Conservation (phyloP, 1,140 invertebrate genomes). For the Carcinoscorpius rotundicauda region DNA sequence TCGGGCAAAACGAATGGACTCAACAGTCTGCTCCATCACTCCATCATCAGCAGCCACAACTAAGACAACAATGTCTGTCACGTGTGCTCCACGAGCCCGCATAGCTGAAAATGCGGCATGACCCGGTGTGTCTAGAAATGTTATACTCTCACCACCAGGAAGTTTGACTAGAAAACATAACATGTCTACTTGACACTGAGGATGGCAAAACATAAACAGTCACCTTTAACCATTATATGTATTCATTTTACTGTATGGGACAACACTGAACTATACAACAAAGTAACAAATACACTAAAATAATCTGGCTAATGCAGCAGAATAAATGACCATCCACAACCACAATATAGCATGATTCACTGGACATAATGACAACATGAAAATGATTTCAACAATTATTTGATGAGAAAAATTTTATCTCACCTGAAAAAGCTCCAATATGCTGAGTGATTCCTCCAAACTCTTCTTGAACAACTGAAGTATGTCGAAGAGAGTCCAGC, state of each 20-base stretch:
- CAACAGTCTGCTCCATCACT: constrained; percentile 90
- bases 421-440: constrained; percentile 90
- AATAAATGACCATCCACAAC: no score
- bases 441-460: constrained; percentile 99
- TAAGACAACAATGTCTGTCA: constrained; percentile 90
- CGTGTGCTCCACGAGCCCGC: constrained; percentile 75
- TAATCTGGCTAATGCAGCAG: no score
- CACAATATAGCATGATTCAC: background rate
- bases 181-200: background rate
- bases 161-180: constrained; percentile 43
- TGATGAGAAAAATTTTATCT: background rate
- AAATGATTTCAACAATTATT: no score
- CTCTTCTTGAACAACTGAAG: constrained; percentile 75
- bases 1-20: constrained; percentile 42
- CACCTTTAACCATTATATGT: constrained; percentile 2
- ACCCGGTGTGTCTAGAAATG: constrained; percentile 98
- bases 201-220: no score
- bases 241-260: background rate
- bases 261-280: constrained; percentile 2
- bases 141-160: constrained; percentile 55
- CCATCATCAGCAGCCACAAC: constrained; percentile 98
- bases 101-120: constrained; percentile 92
- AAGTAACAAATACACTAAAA: no score
- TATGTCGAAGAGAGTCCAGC: constrained; percentile 74
- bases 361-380: no score